Base-by-base conservation (phyloP, 2,113 vertebrate species). In the Archilochus colubris region DNA sequence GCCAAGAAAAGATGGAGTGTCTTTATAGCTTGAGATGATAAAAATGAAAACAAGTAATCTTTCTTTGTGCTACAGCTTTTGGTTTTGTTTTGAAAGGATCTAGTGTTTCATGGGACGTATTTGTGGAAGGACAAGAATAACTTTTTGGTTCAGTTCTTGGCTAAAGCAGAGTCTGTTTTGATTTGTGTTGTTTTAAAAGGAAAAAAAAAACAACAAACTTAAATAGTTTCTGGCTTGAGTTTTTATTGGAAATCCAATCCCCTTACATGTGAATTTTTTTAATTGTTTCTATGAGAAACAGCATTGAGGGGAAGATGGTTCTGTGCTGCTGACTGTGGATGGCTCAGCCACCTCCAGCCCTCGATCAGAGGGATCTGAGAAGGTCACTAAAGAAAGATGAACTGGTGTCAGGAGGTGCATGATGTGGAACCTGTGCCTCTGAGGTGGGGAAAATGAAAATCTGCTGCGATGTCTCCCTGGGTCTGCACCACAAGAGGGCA, bases 401-500 rank as follows among this genome's bases (percentile, higher is more conserved):
- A 6, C 3, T 15, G 8, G 0, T 53, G 22, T 33, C 66, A 4
- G 12, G 5, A 22, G 55, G 31, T 38, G 68, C 22, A 5, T 4
- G 25, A 11, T 21, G 57, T 0, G 23, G 31, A 59, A 9, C 15
- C 1, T 2, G 50, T 7, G 53, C 50, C 48, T 14, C 16, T 50
- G 48, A 50, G 38, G 20, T 21, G 18, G 14, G 46, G 21, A 3
- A 2, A 51, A 33, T 7, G 46, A 5, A 3, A 22, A 3, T 53
- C 4, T 6, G 36, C 63, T 23, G 70, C 24, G 1, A 0, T 19
- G 27, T 12, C 31, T 22, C 67, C 0, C 8, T 38, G 3, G 72
- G 74, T 64, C 76, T 50, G 73, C 11, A 19, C 95, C 96, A 80
- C 94, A 7, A 94, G 96, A 91, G 91, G 96, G 95, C 95, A 93